These are phyloP conservation scores for Agrotis puta DNA, from an alignment of 2,888 invertebrate species.

Conservation along the genomic window DNA sequence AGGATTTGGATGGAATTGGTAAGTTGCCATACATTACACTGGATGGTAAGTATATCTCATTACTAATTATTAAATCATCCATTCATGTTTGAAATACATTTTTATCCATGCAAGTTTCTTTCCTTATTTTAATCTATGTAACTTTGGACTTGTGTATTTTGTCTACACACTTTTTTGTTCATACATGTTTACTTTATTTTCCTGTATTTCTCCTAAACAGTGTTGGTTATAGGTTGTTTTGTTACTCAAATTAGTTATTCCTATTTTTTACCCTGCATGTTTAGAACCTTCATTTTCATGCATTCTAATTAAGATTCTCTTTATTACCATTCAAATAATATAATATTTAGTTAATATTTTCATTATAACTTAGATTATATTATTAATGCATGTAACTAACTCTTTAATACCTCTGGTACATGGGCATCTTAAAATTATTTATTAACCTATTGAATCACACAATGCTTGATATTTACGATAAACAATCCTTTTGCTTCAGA, in stretches of 20 bases:
- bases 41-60: constrained; percentile 47
- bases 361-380: not conserved
- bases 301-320: constrained; percentile 10
- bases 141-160: not conserved
- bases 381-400: constrained; percentile 22
- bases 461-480: constrained; percentile 6
- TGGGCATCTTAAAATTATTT: not conserved
- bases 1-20: constrained; percentile 89
- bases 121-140: not conserved
- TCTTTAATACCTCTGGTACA: not conserved
- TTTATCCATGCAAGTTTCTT: not conserved
- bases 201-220: not conserved
- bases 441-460: not conserved
- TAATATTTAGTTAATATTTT: not conserved
- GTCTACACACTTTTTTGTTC: not conserved
- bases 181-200: not conserved
- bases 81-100: constrained; percentile 12
- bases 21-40: constrained; percentile 57
- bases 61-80: constrained; percentile 21
- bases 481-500: constrained; percentile 81
- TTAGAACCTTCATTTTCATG: constrained; percentile 5
- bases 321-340: not conserved
- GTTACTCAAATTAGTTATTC: not conserved
- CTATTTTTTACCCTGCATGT: constrained; percentile 2
- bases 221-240: not conserved